A percentile compares a stretch with the other conserved stretches of the same genome.
Evolutionary conservation across 2,113 vertebrate species (phyloP).

Genomic region (Chaetodon trifascialis): DNA sequence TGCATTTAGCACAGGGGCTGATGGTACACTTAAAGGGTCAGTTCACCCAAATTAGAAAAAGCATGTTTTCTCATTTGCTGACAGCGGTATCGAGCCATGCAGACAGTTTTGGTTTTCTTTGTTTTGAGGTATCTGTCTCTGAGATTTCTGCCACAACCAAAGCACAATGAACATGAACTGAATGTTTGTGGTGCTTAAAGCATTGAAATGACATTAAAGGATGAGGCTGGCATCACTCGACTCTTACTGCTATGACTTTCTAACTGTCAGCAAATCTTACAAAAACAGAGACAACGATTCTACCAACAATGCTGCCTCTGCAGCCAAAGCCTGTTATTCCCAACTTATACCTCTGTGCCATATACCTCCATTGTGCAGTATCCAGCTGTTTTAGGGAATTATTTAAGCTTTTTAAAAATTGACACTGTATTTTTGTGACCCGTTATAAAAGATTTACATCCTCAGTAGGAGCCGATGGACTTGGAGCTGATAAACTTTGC

Average conservation of each 20-base stretch:
- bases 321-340: background rate
- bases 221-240: background rate
- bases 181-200: background rate
- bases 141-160: background rate
- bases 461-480: no score
- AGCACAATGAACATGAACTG: background rate
- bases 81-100: background rate
- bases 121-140: background rate
- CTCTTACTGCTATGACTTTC: background rate
- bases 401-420: background rate
- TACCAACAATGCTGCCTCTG: background rate
- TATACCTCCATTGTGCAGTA: background rate
- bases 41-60: background rate
- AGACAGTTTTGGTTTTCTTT: background rate
- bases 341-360: background rate
- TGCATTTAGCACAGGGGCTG: background rate
- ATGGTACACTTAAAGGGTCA: background rate
- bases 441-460: no score
- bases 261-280: background rate
- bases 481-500: no score
- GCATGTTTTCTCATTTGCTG: background rate
- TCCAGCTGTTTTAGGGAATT: background rate
- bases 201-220: background rate
- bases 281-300: background rate
- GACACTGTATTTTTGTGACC: no score